phyloP scores from a whole-genome alignment of 2,888 invertebrate genomes.

The Eupithecia subumbrata region DNA sequence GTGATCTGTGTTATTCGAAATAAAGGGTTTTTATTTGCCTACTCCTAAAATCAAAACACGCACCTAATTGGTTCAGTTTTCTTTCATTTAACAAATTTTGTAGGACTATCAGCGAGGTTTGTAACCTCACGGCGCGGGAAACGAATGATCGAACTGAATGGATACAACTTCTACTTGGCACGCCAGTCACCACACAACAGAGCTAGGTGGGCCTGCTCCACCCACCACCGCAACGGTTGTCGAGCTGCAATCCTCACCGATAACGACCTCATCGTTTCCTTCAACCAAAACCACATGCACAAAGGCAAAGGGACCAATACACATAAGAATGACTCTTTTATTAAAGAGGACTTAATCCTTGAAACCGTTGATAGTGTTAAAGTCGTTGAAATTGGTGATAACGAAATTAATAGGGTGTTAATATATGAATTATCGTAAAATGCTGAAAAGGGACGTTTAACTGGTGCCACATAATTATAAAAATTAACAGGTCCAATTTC shows the following conservation, averaged over 20 bases:
- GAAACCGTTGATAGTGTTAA: slow-evolving; percentile 23
- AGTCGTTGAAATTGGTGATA: slow-evolving; percentile 11
- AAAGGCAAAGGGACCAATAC: slow-evolving; percentile 20
- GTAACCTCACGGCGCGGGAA: slow-evolving; percentile 48
- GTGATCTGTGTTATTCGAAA: too few relatives aligned
- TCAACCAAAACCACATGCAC: slow-evolving; percentile 48
- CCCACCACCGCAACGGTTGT: slow-evolving; percentile 58
- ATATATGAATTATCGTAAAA: too few relatives aligned
- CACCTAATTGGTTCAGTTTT: background rate
- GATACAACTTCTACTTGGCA: slow-evolving; percentile 56
- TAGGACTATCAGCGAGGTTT: slow-evolving; percentile 45
- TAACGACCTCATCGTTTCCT: slow-evolving; percentile 51
- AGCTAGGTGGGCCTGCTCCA: slow-evolving; percentile 62
- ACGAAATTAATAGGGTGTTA: slow-evolving; percentile 10
- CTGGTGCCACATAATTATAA: too few relatives aligned
- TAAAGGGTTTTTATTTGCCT: too few relatives aligned
- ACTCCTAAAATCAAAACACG: too few relatives aligned
- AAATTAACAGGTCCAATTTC: too few relatives aligned
- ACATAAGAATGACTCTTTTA: background rate
- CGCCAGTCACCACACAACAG: slow-evolving; percentile 45
- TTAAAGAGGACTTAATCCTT: slow-evolving; percentile 20
- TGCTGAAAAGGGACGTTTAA: too few relatives aligned
- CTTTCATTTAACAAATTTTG: background rate
- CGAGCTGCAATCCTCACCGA: slow-evolving; percentile 56
- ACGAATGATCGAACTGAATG: slow-evolving; percentile 46